Evolutionary conservation across 2,888 invertebrate species (phyloP), one percentile per base, ranked within the genome.

Genomic region (Sminthurides aquaticus): DNA sequence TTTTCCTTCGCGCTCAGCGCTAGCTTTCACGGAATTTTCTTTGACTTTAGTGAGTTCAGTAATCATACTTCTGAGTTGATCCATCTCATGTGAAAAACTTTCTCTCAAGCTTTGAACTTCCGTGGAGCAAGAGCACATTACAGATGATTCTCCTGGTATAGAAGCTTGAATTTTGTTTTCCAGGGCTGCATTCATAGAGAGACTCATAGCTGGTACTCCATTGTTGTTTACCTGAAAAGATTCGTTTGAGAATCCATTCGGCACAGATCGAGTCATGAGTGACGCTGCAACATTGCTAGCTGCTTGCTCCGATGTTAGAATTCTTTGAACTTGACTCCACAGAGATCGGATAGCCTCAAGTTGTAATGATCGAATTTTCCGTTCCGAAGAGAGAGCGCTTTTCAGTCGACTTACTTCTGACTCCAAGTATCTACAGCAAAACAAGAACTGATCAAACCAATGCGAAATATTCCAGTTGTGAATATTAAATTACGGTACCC

Each of bases 261-360:
- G 73, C 49, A 71, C 62, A 11, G 73, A 73, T 29, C 71, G 68
- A 15, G 66, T 69, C 73, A 73, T 73, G 27, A 69, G 11, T 15
- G 66, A 57, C 1, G 62, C 20, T 64, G 48, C 57, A 49, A 25
- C 29, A 27, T 52, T 18, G 24, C 26, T 54, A 2, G 49, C 22
- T 18, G 15, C 54, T 18, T 1, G 20, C n/a, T 25, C 28, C 52
- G 43, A 60, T 60, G 57, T 67, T 11, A 65, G 60, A 5, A 72
- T 59, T 69, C 72, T 75, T 73, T 69, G 75, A 34, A 72, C 69
- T 65, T 72, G 72, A 49, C 64, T 90, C 91, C 91, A 92, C 2
- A 92, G 80, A 0, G 91, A 91, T 76, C 89, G 89, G 74, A 92
- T 92, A 2, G 92, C 91, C 79, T 92, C 91, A 86, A 91, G 90